These are phyloP conservation scores for Trypoxylus dichotomus DNA, from an alignment of 1,140 invertebrate species.

Conservation along the genomic window DNA sequence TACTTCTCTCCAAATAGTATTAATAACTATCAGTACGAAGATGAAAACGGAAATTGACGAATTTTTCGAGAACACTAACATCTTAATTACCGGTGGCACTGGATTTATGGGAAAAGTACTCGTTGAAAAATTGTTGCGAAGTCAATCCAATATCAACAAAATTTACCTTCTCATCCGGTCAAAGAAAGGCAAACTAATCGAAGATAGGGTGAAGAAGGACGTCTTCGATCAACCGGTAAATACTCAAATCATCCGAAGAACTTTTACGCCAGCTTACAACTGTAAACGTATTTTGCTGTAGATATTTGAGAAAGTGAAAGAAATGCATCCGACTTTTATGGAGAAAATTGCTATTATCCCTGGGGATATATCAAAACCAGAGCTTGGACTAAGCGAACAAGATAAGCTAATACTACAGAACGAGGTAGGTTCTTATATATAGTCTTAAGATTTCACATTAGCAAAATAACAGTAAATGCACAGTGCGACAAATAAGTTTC, in stretches of 20 bases:
- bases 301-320: slow-evolving; percentile 33
- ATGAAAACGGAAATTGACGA: background rate
- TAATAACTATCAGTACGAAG: too few species aligned
- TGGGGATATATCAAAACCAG: slow-evolving; percentile 65
- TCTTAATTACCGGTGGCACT: slow-evolving; percentile 73
- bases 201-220: slow-evolving; percentile 59
- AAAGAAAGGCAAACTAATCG: slow-evolving; percentile 73
- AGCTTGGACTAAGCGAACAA: slow-evolving; percentile 63
- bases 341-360: slow-evolving; percentile 66
- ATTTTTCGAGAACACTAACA: slow-evolving; percentile 42
- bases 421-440: slow-evolving; percentile 60
- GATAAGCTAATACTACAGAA: slow-evolving; percentile 63
- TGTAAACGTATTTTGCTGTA: background rate
- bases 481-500: too few species aligned
- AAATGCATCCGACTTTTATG: slow-evolving; percentile 61
- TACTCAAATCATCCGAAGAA: background rate
- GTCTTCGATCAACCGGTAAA: background rate
- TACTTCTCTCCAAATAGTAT: too few species aligned
- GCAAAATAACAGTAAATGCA: too few species aligned
- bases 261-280: background rate
- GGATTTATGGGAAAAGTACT: slow-evolving; percentile 75
- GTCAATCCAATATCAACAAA: slow-evolving; percentile 70
- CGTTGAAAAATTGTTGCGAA: slow-evolving; percentile 80
- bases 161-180: slow-evolving; percentile 77
- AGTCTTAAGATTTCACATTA: too few species aligned